These are phyloP conservation scores for Trachops cirrhosus DNA, from an alignment of 2,797 vertebrate species.

Conservation along the genomic window DNA sequence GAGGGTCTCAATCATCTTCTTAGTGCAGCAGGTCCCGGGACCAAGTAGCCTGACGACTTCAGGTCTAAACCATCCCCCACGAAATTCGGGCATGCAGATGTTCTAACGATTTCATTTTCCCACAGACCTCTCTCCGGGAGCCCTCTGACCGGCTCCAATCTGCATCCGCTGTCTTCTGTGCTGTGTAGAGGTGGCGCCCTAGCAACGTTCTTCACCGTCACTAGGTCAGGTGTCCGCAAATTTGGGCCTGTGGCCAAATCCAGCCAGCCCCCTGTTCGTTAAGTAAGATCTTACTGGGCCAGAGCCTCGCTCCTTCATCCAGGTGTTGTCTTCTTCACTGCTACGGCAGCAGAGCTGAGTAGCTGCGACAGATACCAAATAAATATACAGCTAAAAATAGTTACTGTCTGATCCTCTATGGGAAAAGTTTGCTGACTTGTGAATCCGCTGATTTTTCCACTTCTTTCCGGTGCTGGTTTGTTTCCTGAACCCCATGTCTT, in stretches of 20 bases:
- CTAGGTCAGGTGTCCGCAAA: neutral
- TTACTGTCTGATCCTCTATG: neutral
- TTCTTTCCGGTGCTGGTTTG: neutral
- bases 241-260: neutral
- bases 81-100: neutral
- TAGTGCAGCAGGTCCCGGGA: neutral
- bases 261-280: neutral
- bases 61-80: neutral
- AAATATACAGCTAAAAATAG: neutral
- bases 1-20: neutral
- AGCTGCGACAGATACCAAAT: neutral
- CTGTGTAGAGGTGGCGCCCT: neutral
- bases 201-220: neutral
- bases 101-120: neutral
- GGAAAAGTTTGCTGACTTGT: neutral
- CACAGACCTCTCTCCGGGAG: neutral
- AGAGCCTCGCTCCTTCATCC: neutral
- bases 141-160: neutral
- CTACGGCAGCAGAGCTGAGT: neutral
- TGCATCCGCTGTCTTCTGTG: neutral
- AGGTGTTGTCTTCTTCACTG: neutral
- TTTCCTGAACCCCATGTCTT: neutral
- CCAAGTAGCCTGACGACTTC: neutral
- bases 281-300: neutral
- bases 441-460: neutral